phyloP scores from a whole-genome alignment of 2,797 vertebrate genomes.

The Allobates femoralis region DNA sequence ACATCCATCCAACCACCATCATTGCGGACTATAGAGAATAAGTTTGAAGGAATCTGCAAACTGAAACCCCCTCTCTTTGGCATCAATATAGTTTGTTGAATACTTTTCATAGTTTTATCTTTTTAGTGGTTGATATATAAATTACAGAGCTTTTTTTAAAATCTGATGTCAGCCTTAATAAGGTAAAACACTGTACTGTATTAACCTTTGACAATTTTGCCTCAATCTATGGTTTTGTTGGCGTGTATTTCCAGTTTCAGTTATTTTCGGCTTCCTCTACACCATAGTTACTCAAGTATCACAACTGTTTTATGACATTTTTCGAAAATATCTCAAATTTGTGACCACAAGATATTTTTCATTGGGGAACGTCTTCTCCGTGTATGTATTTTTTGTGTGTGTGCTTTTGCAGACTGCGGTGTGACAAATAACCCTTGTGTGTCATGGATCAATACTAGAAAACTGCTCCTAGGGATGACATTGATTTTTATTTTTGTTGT shows the following conservation, averaged over 20 bases:
- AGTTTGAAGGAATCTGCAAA: too few relatives aligned
- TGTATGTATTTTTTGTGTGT: conserved; percentile 26
- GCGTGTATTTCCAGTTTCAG: neutral
- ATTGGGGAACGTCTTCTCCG: conserved; percentile 25
- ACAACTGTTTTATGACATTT: conserved; percentile 3
- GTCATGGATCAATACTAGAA: conserved; percentile 55
- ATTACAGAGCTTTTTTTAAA: neutral
- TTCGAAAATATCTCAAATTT: conserved; percentile 34
- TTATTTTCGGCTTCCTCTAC: neutral
- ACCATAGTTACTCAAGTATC: neutral
- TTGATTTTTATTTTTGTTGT: conserved; percentile 53
- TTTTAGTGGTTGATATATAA: neutral
- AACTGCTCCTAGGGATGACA: conserved; percentile 41
- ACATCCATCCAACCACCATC: too few relatives aligned
- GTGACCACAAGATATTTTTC: conserved; percentile 46
- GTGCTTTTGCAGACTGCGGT: conserved; percentile 30
- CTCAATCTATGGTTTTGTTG: neutral
- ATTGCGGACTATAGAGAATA: too few relatives aligned
- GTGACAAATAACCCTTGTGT: conserved; percentile 52
- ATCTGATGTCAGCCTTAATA: neutral
- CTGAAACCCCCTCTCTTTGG: too few relatives aligned
- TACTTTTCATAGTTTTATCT: neutral
- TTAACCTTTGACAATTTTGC: neutral
- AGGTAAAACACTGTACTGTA: neutral
- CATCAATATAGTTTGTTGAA: too few relatives aligned